Conservation (phyloP, 2,113 vertebrate species). For the Apeltes quadracus region DNA sequence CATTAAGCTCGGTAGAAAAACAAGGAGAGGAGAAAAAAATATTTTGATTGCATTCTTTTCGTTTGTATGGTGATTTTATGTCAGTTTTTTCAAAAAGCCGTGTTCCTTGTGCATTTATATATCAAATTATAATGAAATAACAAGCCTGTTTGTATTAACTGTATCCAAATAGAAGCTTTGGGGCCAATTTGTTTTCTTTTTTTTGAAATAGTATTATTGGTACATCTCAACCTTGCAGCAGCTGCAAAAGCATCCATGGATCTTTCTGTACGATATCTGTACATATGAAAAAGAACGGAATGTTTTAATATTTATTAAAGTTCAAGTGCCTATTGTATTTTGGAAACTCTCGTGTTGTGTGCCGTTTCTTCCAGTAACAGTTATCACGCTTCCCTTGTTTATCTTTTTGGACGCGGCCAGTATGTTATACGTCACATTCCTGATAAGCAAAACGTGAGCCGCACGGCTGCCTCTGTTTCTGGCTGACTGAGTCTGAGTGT, state of each 20-base stretch:
- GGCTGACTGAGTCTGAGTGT: neutral
- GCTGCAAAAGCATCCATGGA: conserved; percentile 72
- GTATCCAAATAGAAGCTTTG: conserved; percentile 74
- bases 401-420: neutral
- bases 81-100: conserved; percentile 39
- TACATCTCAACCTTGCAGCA: conserved; percentile 77
- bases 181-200: conserved; percentile 66
- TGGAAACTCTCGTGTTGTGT: conserved; percentile 82
- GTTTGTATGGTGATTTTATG: conserved; percentile 35
- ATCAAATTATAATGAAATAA: conserved; percentile 43
- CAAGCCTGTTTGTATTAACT: conserved; percentile 73
- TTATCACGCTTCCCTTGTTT: neutral
- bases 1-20: conserved; percentile 26
- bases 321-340: conserved; percentile 85
- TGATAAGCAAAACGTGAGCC: neutral
- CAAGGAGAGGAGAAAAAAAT: neutral
- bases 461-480: neutral
- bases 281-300: conserved; percentile 89
- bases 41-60: conserved; percentile 6
- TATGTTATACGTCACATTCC: conserved; percentile 7
- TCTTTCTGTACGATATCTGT: conserved; percentile 87
- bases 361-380: conserved; percentile 39
- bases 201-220: conserved; percentile 57
- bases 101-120: conserved; percentile 48
- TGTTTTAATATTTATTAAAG: conserved; percentile 97